phyloP scores from a whole-genome alignment of 2,888 invertebrate species.

The Drosophila hamatofila region DNA sequence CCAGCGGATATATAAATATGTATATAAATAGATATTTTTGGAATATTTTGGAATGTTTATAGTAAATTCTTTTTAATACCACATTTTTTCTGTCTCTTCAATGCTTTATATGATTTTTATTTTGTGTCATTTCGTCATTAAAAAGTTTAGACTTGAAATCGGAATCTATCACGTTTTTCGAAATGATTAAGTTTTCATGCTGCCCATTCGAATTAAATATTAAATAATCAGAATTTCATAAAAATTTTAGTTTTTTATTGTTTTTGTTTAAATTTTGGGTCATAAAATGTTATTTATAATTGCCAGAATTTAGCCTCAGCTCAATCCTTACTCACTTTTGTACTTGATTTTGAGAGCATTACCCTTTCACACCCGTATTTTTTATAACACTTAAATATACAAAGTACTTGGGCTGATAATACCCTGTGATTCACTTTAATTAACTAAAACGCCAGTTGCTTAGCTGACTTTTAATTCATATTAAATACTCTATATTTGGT shows the following conservation, averaged over 20 bases:
- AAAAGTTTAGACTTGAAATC: neutral
- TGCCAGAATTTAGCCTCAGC: neutral
- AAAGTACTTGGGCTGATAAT: neutral
- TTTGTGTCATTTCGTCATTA: neutral
- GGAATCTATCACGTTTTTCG: neutral
- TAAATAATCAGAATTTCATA: neutral
- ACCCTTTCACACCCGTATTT: neutral
- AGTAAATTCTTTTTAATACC: neutral
- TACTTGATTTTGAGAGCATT: constrained; percentile 2
- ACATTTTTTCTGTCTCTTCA: neutral
- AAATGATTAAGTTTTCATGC: neutral
- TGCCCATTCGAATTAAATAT: neutral
- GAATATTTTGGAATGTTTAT: neutral
- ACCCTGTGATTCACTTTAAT: neutral
- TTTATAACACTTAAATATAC: neutral
- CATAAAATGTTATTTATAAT: neutral
- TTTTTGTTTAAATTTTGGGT: neutral
- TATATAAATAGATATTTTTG: neutral
- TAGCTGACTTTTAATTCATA: neutral
- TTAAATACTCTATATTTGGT: neutral
- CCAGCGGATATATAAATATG: neutral
- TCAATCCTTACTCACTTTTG: neutral
- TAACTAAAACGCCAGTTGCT: neutral
- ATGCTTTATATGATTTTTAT: neutral
- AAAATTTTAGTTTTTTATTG: neutral